phyloP scores from a whole-genome alignment of 1,140 invertebrate species.

The Coptotermes formosanus region DNA sequence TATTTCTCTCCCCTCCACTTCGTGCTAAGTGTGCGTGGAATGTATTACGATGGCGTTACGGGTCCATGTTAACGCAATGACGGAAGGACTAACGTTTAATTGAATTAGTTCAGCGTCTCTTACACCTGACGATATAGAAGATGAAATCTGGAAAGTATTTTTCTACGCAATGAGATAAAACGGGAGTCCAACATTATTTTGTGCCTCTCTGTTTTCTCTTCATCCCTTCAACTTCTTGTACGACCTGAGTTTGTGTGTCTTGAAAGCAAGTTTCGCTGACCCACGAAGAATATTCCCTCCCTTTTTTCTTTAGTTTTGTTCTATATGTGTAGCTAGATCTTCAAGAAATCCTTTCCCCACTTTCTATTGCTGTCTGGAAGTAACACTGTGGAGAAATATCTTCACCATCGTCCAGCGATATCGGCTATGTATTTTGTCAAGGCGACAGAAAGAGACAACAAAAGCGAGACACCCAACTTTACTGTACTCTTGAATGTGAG shows the following conservation, averaged over 20 bases:
- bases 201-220: not conserved
- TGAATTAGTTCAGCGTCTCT: not conserved
- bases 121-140: not conserved
- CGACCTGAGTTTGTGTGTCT: not conserved
- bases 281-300: not conserved
- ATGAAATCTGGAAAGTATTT: not conserved
- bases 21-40: too few relatives aligned
- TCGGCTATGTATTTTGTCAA: not conserved
- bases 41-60: too few relatives aligned
- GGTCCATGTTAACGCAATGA: too few relatives aligned
- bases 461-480: too few relatives aligned
- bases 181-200: not conserved
- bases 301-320: not conserved
- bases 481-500: too few relatives aligned
- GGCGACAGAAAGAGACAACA: not conserved
- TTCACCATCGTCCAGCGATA: not conserved
- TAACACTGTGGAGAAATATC: not conserved
- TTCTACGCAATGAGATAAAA: not conserved
- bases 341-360: not conserved
- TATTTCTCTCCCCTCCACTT: too few relatives aligned
- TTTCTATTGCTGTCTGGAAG: not conserved
- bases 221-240: not conserved
- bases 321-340: not conserved
- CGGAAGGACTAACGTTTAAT: too few relatives aligned
- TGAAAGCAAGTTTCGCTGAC: not conserved